Base-by-base conservation (phyloP, 1,140 invertebrate species). In the Drosophila prosaltans region DNA sequence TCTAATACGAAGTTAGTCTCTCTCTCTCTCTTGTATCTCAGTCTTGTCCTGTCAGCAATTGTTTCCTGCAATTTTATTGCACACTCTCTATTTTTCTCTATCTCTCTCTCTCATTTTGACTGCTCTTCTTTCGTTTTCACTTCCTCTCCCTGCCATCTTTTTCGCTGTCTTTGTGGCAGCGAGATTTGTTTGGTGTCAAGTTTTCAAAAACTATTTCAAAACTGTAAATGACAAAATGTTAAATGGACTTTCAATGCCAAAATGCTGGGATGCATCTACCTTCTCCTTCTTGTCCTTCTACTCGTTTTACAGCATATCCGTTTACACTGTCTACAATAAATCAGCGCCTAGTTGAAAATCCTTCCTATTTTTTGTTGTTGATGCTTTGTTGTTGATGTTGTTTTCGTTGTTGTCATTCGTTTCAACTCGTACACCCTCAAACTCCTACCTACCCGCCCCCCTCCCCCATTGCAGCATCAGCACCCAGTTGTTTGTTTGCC, bases 171-270 rank as follows among this genome's bases (percentile, higher is more conserved):
- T 51, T 51, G 45, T 51, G 45, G 45, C 45, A 26, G 45, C 61
- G 60, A 45, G 79, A 80, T 81, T 88, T 91, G 78, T 75, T 82
- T 72, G 84, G 75, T 85, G 88, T 91, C 89, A 91, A 91, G 76
- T 88, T 88, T 88, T 89, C 81, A 80, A 79, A 85, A 91, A 89
- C 84, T 89, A 91, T 91, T 91, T 91, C 81, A 89, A 91, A 91
- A 91, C 84, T 91, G 89, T 91, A 91, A 91, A 85, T 91, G 89
- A 91, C 89, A 91, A 91, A 91, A 91, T 91, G 89, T 91, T 89
- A 91, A 91, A 91, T 91, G 83, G 81, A 91, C 89, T 91, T 91
- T 88, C 82, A 89, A 91, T 91, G 88, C 77, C 84, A 84, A 84
- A 75, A 74, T 72, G 69, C 55, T 65, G 60, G 63, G 55, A 45